Conservation (phyloP, 2,113 vertebrate species). For the Chaetorhynchus papuensis region DNA sequence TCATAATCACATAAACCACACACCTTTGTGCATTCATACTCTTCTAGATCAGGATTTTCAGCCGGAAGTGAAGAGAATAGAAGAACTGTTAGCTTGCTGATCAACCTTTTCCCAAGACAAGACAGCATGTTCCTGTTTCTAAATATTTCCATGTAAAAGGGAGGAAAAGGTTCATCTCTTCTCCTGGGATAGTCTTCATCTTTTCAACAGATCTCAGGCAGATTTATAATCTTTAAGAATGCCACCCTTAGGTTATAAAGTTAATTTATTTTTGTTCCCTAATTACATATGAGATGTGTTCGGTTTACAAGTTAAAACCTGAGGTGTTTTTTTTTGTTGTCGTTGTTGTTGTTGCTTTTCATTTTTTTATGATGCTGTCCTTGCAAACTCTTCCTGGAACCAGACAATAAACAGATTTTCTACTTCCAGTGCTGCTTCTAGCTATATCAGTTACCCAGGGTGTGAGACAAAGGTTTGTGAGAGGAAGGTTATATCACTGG, state of each 20-base stretch:
- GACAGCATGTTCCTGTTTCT: background rate
- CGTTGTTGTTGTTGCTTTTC: background rate
- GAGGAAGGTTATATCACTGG: background rate
- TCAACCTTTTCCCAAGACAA: background rate
- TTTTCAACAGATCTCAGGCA: background rate
- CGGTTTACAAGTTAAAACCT: background rate
- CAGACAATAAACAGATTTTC: background rate
- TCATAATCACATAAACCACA: background rate
- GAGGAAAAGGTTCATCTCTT: background rate
- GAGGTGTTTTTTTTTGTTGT: accelerated
- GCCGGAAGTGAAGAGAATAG: background rate
- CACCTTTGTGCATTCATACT: background rate
- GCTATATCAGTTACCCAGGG: background rate
- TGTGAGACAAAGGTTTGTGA: background rate
- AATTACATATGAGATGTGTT: background rate
- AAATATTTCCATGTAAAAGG: background rate
- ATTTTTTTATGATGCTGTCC: background rate
- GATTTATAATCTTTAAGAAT: conserved; percentile 3
- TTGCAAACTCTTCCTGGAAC: background rate
- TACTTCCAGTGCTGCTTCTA: background rate
- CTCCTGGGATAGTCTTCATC: background rate
- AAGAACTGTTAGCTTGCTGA: background rate
- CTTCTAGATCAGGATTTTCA: background rate
- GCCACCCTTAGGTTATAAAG: background rate
- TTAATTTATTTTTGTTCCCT: conserved; percentile 11